These are phyloP conservation scores for Strigops habroptila DNA, from an alignment of 2,113 vertebrate genomes.

Conservation along the genomic window DNA sequence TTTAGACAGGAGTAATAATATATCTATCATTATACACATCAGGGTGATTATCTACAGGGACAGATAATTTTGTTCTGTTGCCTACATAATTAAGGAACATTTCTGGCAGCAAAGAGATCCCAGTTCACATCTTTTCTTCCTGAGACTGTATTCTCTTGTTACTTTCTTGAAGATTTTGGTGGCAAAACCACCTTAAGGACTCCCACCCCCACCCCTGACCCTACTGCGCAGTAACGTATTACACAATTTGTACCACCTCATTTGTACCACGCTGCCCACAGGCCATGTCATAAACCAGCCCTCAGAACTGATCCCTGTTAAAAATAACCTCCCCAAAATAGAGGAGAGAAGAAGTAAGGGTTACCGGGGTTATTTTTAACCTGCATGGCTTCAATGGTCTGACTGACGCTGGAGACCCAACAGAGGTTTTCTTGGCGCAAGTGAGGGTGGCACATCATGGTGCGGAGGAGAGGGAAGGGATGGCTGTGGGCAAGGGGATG, in stretches of 20 bases:
- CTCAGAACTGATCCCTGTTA: conserved; percentile 15
- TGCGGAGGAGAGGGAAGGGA: background rate
- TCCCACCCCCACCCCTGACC: background rate
- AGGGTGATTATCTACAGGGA: background rate
- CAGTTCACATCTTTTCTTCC: background rate
- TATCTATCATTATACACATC: background rate
- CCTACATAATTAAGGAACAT: background rate
- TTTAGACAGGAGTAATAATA: background rate
- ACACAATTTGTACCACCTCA: background rate
- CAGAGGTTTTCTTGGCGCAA: background rate
- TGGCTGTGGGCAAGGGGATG: conserved; percentile 14
- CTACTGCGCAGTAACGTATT: background rate
- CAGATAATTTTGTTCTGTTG: background rate
- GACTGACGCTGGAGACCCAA: background rate
- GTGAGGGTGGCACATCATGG: background rate
- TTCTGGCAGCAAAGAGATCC: background rate
- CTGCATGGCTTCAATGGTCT: background rate
- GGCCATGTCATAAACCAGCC: background rate
- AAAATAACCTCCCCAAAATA: conserved; percentile 51
- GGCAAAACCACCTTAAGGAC: background rate
- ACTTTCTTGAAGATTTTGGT: background rate
- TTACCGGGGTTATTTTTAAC: conserved; percentile 47
- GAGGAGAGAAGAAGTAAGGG: conserved; percentile 13
- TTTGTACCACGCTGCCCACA: background rate
- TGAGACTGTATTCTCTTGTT: background rate